Evolutionary conservation across 2,888 invertebrate species (phyloP), one percentile per base, ranked within the genome.

Genomic region (Meteorus cinctellus): DNA sequence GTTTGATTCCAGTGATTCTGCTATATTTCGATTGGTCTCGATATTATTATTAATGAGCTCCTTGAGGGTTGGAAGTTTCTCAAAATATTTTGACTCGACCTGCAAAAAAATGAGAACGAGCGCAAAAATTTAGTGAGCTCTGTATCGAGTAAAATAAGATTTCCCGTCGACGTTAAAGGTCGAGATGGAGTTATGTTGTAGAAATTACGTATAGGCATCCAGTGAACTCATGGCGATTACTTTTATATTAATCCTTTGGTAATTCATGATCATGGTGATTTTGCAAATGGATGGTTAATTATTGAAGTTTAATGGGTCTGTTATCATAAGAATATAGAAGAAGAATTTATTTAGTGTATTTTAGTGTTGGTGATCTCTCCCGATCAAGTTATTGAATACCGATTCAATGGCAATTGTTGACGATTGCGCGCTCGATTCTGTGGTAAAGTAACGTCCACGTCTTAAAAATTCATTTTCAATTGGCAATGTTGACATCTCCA

Each of bases 401-500:
- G 89, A 89, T 74, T 89, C 89, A 71, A 89, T 89, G 78, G 89
- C 87, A 77, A 89, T 89, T 0, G 89, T 89, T 29, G 89, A 89
- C 14, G 89, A 87, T 75, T 88, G 87, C 31, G 82, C 81, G 24
- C 79, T 82, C 4, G 83, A 82, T 68, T 88, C 87, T 14, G 89
- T 88, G 4, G 88, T 88, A 72, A 88, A 85, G 16, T 82, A 81
- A 8, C 81, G 81, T 12, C 81, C 81, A 1, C 80, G 80, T 24
- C 80, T 55, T 24, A 78, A 75, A 67, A 89, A 89, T 79, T 87
- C 88, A 68, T 86, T 82, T 77, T 89, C 89, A 27, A 89, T 89
- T 0, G 89, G 85, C n/a, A 89, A 78, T 0, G 89, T 89, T n/a
- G 89, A 89, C 66, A 80, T 81, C 74, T 89, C 89, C 12, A 86